Percentiles rank a stretch among this genome's conserved stretches.
Conservation (phyloP, 2,888 invertebrate species). For the Corythucha ciliata region DNA sequence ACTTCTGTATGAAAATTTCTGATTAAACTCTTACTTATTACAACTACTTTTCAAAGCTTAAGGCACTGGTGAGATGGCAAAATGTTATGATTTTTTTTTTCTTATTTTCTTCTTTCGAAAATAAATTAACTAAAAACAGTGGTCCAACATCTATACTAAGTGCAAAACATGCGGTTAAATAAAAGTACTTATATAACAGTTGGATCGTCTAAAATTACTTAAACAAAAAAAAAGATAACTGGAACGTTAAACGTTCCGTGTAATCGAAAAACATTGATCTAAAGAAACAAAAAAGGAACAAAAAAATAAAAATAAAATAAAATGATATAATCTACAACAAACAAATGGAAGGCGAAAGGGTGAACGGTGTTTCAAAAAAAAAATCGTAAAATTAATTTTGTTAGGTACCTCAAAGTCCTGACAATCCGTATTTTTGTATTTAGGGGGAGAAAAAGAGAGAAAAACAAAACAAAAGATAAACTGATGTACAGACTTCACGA, state of each 20-base stretch:
- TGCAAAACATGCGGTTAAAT: constrained; percentile 31
- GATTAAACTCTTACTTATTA: constrained; percentile 29
- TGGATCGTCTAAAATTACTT: constrained; percentile 26
- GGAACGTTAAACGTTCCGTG: constrained; percentile 12
- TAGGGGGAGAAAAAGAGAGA: constrained; percentile 39
- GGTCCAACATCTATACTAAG: constrained; percentile 32
- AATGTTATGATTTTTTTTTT: constrained; percentile 35
- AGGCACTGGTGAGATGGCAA: constrained; percentile 39
- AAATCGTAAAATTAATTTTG: too few species aligned
- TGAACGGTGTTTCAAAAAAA: constrained; percentile 40
- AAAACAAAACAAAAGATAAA: constrained; percentile 45
- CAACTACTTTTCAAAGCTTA: constrained; percentile 37
- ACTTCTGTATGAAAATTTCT: not conserved
- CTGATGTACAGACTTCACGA: constrained; percentile 47
- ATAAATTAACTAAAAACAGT: constrained; percentile 31
- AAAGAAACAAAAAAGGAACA: constrained; percentile 27
- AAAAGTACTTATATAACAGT: constrained; percentile 28
- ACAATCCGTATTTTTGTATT: constrained; percentile 31
- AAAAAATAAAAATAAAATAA: constrained; percentile 28
- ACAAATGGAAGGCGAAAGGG: constrained; percentile 32
- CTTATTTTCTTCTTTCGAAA: too few species aligned
- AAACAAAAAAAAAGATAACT: constrained; percentile 22
- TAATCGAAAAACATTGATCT: constrained; percentile 20
- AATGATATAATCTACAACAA: constrained; percentile 32
- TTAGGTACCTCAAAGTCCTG: constrained; percentile 76